Evolutionary conservation across 2,797 vertebrate genomes (phyloP), one percentile per base, ranked within the genome.

Genomic region (Rhynchotus rufescens): DNA sequence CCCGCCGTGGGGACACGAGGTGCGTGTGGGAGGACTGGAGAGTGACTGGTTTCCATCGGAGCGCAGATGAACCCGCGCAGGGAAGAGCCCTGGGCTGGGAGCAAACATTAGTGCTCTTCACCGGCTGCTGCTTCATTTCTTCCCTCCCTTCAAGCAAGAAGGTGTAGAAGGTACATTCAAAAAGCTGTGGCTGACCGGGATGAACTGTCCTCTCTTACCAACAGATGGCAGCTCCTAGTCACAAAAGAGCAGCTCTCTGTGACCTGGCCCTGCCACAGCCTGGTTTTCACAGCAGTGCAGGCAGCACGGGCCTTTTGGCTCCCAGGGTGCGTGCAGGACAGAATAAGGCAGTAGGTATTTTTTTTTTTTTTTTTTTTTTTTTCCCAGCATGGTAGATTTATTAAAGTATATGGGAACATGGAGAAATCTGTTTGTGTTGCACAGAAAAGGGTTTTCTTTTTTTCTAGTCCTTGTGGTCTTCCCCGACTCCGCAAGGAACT

Each of bases 161-260:
- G 10, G 32, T 42, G 76, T 86, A 72, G 59, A 47, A 64, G 54
- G 6, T 40, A 32, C 12, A 30, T 0, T 0, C 40, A 44, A 59
- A n/a, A n/a, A 66, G 75, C 20, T 30, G 8, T 23, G 40, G 67
- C 8, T 10, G 0, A 1, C 19, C 1, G 67, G 66, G 32, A 38
- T 11, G n/a, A 72, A 66, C 40, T 3, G 6, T 12, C 2, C 0
- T 15, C 2, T 1, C 28, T 32, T 59, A 34, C 79, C 85, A n/a
- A 83, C 66, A 95, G 83, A 26, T 92, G 90, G 93, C 95, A 96
- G 93, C 88, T 96, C 1, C 1, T 64, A 23, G 76, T 54, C 47
- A 65, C 28, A 26, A 47, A 72, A 82, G 72, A 80, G 67, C 54
- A 38, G 85, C 72, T 57, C 42, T 45, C 4, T 2, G 28, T 38